Conservation (phyloP, 2,888 invertebrate genomes). For the Polydrusus tereticollis region DNA sequence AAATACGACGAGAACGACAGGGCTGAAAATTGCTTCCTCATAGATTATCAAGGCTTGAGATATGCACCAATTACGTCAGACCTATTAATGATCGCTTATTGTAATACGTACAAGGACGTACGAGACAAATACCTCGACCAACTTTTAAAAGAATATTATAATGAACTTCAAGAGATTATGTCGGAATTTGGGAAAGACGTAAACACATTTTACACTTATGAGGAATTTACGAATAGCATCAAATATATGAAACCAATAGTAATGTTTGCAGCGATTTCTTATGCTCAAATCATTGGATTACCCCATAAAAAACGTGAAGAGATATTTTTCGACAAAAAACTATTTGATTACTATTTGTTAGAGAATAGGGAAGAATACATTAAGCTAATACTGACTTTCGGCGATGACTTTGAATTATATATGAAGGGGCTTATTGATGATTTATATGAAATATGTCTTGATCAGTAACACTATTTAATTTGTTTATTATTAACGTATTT, state of each 20-base stretch:
- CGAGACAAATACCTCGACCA: slow-evolving; percentile 49
- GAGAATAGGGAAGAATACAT: slow-evolving; percentile 10
- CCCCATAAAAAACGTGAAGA: slow-evolving; percentile 16
- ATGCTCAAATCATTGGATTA: background rate
- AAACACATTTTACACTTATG: slow-evolving; percentile 48
- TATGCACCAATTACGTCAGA: slow-evolving; percentile 78
- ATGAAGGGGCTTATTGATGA: slow-evolving; percentile 4
- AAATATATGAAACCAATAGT: slow-evolving; percentile 42
- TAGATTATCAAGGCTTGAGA: slow-evolving; percentile 64
- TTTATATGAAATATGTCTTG: slow-evolving; percentile 26
- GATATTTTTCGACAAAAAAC: slow-evolving; percentile 13
- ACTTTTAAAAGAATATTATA: slow-evolving; percentile 51
- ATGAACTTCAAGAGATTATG: slow-evolving; percentile 49
- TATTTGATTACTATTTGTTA: background rate
- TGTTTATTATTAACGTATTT: too few relatives aligned
- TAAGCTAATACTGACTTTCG: background rate
- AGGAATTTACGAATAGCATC: slow-evolving; percentile 51
- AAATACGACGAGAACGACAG: slow-evolving; percentile 52
- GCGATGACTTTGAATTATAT: background rate
- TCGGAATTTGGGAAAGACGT: slow-evolving; percentile 44
- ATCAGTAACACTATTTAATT: too few relatives aligned
- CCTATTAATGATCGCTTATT: slow-evolving; percentile 66
- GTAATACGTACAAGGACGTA: slow-evolving; percentile 56
- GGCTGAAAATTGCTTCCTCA: slow-evolving; percentile 52
- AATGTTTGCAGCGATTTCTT: background rate